These are phyloP conservation scores for Dasyprocta punctata DNA, from an alignment of 2,113 vertebrate species.

Conservation along the genomic window DNA sequence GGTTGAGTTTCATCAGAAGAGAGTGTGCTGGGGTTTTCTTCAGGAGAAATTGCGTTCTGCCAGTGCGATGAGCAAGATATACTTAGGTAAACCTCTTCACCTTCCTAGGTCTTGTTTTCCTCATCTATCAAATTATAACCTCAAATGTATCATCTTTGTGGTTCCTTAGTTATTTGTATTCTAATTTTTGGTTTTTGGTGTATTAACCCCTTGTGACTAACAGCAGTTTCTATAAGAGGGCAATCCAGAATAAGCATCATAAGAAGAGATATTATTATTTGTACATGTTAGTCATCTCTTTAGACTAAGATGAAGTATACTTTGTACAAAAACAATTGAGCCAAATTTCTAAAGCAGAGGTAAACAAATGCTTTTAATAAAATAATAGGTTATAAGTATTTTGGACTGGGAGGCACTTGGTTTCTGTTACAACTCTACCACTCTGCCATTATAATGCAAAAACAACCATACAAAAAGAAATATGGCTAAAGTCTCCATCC, in stretches of 20 bases:
- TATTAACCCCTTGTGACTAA: neutral
- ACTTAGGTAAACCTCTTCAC: neutral
- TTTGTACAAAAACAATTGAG: neutral
- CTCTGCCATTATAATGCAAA: neutral
- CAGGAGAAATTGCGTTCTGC: neutral
- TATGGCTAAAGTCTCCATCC: neutral
- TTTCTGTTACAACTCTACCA: neutral
- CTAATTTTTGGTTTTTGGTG: neutral
- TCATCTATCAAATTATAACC: conserved; percentile 11
- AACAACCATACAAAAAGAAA: neutral
- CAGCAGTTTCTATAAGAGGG: neutral
- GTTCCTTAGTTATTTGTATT: neutral
- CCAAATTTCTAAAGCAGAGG: neutral
- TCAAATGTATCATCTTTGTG: neutral
- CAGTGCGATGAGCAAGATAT: neutral
- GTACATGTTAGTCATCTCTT: neutral
- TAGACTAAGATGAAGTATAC: neutral
- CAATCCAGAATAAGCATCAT: neutral
- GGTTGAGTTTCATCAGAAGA: neutral
- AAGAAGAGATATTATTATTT: neutral
- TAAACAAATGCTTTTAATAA: neutral
- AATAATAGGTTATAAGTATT: neutral
- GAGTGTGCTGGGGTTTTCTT: neutral
- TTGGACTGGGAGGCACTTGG: neutral
- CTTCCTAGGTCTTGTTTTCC: neutral